Percentiles rank a stretch among this genome's conserved stretches.
These are phyloP conservation scores for Bombyx mandarina DNA, from an alignment of 1,140 invertebrate genomes.

Conservation along the genomic window DNA sequence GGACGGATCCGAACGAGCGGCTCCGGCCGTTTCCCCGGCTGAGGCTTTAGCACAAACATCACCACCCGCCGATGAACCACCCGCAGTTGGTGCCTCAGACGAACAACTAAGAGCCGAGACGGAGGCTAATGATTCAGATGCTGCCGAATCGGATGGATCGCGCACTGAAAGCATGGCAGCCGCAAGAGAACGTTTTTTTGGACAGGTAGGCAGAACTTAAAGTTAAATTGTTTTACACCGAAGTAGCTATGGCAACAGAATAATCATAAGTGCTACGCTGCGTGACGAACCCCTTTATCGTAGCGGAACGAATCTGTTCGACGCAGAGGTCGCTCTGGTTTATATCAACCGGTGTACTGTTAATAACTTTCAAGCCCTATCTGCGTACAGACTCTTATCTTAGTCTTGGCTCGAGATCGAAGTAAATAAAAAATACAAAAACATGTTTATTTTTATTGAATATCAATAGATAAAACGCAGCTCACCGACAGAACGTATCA, in stretches of 20 bases:
- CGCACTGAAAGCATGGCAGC: slow-evolving; percentile 47
- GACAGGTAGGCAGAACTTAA: slow-evolving; percentile 38
- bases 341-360: slow-evolving; percentile 36
- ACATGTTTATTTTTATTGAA: slow-evolving; percentile 28
- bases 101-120: slow-evolving; percentile 10
- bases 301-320: slow-evolving; percentile 42
- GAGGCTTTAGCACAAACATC: slow-evolving; percentile 27
- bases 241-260: slow-evolving; percentile 19
- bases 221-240: slow-evolving; percentile 3
- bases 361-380: slow-evolving; percentile 36
- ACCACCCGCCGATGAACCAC: slow-evolving; percentile 18
- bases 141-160: slow-evolving; percentile 30
- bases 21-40: slow-evolving; percentile 20
- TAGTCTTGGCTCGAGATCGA: slow-evolving; percentile 20
- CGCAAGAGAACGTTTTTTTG: slow-evolving; percentile 59
- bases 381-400: slow-evolving; percentile 33
- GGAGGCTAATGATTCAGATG: slow-evolving; percentile 14
- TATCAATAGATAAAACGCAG: slow-evolving; percentile 11
- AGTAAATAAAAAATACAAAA: slow-evolving; percentile 23
- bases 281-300: slow-evolving; percentile 51
- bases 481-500: too few relatives aligned
- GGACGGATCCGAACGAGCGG: slow-evolving; percentile 34
- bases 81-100: not conserved
- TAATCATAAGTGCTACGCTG: slow-evolving; percentile 19
- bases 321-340: slow-evolving; percentile 36